Conservation (phyloP, 2,888 invertebrate genomes). For the Meliscaeva auricollis region DNA sequence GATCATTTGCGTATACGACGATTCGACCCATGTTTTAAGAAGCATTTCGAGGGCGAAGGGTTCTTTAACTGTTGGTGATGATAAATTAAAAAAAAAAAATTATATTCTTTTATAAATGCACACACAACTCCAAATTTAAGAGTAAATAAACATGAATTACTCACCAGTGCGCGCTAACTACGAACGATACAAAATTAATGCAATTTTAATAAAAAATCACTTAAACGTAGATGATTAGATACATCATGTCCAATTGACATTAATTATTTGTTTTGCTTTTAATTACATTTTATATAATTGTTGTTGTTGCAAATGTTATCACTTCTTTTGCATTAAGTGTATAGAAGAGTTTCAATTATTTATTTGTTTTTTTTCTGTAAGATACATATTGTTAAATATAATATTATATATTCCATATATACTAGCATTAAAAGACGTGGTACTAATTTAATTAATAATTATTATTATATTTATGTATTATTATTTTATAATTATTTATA, state of each 20-base stretch:
- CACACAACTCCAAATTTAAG: constrained; percentile 18
- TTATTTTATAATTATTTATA: constrained; percentile 77
- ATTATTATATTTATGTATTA: constrained; percentile 77
- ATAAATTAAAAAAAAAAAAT: not conserved
- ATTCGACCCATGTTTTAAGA: too few relatives aligned
- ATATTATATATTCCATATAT: constrained; percentile 64
- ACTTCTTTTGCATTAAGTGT: constrained; percentile 56
- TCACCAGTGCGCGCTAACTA: constrained; percentile 1
- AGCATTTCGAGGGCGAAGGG: not conserved
- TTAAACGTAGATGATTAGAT: constrained; percentile 14
- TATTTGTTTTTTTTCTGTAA: constrained; percentile 51
- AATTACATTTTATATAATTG: constrained; percentile 1
- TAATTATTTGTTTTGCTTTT: not conserved
- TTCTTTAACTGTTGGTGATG: not conserved
- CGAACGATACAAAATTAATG: constrained; percentile 22
- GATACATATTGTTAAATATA: constrained; percentile 60
- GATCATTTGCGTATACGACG: not conserved
- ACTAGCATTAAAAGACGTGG: constrained; percentile 75
- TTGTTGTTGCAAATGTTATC: constrained; percentile 37
- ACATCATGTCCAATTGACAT: constrained; percentile 33
- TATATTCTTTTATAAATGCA: constrained; percentile 17
- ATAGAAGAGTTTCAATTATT: constrained; percentile 59
- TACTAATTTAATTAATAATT: constrained; percentile 75
- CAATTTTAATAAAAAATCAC: not conserved
- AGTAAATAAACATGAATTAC: not conserved